Evolutionary conservation across 2,113 vertebrate genomes (phyloP).

Genomic region (Coryphaenoides rupestris): DNA sequence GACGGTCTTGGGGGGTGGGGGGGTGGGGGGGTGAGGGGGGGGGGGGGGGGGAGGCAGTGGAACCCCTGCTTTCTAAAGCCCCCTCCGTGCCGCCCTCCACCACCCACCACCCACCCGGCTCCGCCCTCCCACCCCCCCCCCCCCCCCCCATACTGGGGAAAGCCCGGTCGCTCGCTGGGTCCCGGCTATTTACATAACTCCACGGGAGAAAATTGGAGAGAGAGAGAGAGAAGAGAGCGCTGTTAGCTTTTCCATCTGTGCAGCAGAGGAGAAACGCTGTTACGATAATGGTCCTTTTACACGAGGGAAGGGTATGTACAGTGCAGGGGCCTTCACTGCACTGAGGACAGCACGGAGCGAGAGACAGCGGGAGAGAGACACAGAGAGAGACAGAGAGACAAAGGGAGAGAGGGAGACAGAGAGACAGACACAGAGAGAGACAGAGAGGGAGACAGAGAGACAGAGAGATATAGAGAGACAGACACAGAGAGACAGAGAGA

Average conservation of each 20-base stretch:
- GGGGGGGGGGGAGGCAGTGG: too few species aligned
- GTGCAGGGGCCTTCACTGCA: constrained; percentile 51
- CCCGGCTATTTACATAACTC: constrained; percentile 64
- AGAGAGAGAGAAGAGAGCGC: too few species aligned
- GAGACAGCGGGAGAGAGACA: too few species aligned
- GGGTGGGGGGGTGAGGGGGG: too few species aligned
- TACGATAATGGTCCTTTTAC: constrained; percentile 62
- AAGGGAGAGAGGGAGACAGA: too few species aligned
- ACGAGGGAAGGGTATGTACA: constrained; percentile 47
- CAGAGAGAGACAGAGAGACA: too few species aligned
- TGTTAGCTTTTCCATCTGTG: constrained; percentile 62
- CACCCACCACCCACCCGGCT: background rate
- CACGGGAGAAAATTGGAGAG: constrained; percentile 61
- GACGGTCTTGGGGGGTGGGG: too few species aligned
- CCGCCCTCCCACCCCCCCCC: background rate
- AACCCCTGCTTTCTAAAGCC: too few species aligned
- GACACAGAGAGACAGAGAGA: too few species aligned
- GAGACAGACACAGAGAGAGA: too few species aligned
- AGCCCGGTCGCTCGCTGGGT: constrained; percentile 62
- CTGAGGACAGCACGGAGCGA: constrained; percentile 21
- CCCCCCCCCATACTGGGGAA: constrained; percentile 52
- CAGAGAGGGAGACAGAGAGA: too few species aligned
- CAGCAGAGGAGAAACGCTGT: constrained; percentile 62
- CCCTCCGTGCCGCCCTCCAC: background rate
- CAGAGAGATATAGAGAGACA: too few species aligned